phyloP scores from a whole-genome alignment of 30 jellyfish, hydroid and myxozoan species.

The Aurelia coerulea region DNA sequence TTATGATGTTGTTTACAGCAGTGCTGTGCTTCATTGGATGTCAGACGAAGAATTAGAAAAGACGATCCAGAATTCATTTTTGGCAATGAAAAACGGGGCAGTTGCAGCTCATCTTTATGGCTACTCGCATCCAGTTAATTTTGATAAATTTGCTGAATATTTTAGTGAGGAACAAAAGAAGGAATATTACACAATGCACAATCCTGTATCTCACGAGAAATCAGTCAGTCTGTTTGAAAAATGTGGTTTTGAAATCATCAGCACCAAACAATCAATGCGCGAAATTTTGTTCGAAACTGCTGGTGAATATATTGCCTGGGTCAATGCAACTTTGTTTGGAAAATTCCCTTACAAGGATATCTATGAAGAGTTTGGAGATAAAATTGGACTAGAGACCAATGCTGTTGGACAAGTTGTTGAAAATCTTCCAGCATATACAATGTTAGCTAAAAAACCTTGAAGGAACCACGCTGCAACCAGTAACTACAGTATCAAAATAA shows the following conservation, averaged over 20 bases:
- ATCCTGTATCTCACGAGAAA: neutral
- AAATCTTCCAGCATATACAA: no score
- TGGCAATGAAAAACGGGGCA: constrained; percentile 29
- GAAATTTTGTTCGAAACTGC: neutral
- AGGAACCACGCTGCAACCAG: no score
- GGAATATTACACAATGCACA: neutral
- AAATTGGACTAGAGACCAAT: neutral
- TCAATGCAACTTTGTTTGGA: neutral
- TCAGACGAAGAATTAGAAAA: constrained; percentile 13
- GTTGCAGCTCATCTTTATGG: constrained; percentile 18
- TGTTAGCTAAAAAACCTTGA: neutral
- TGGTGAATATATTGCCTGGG: neutral
- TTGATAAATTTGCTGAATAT: neutral
- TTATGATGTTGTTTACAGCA: constrained; percentile 32
- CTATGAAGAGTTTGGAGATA: neutral
- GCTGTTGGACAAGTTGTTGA: no score
- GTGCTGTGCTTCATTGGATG: constrained; percentile 37
- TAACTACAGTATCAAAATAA: no score
- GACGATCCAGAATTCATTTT: constrained; percentile 1
- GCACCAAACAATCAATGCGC: neutral
- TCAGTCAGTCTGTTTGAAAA: neutral
- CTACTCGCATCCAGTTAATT: neutral
- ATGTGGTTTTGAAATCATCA: neutral
- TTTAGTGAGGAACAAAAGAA: neutral
- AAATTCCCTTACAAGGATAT: neutral